Conservation (phyloP, 2,113 vertebrate genomes). For the Tragelaphus imberbis region DNA sequence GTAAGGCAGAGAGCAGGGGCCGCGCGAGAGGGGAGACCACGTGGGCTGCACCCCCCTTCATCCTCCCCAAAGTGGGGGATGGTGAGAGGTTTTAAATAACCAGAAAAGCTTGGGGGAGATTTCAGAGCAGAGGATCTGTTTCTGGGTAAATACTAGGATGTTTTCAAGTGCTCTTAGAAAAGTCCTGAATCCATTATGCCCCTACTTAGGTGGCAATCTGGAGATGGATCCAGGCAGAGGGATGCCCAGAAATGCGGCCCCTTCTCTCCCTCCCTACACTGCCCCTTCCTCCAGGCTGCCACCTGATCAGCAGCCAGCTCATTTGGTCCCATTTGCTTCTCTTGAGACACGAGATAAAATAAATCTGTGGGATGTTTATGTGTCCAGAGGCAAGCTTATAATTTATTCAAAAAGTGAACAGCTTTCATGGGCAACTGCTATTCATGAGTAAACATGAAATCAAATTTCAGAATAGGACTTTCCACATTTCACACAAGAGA, state of each 20-base stretch:
- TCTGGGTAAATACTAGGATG: not conserved
- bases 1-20: not conserved
- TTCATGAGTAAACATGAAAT: slow-evolving; percentile 30
- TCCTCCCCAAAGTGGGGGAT: not conserved
- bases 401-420: slow-evolving; percentile 32
- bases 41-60: not conserved
- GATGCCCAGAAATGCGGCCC: not conserved
- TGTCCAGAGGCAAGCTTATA: not conserved
- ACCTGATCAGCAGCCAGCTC: not conserved
- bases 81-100: not conserved
- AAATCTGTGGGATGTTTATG: not conserved
- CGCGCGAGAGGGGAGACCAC: accelerated
- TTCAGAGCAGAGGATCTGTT: not conserved
- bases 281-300: not conserved
- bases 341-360: not conserved
- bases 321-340: not conserved
- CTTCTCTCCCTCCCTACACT: accelerated
- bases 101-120: not conserved
- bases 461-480: slow-evolving; percentile 21
- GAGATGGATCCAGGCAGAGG: not conserved
- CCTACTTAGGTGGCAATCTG: not conserved
- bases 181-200: not conserved
- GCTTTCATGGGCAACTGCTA: slow-evolving; percentile 10
- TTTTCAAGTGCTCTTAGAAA: not conserved
- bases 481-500: not conserved